Base-by-base conservation (phyloP, 2,113 vertebrate genomes). In the Ornithorhynchus anatinus region DNA sequence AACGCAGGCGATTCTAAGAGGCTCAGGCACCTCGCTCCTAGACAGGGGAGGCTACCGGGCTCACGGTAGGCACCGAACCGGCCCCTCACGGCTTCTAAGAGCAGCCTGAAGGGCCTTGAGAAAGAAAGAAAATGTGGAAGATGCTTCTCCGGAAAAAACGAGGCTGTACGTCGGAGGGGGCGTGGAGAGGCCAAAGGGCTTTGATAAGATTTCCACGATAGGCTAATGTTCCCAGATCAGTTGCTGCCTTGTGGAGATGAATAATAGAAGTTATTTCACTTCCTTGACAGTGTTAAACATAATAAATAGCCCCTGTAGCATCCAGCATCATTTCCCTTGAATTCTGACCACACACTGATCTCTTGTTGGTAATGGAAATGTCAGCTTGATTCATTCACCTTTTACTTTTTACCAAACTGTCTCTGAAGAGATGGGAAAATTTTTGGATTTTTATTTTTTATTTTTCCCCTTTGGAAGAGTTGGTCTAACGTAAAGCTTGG, bases 301-400 rank as follows among this genome's bases (percentile, higher is more conserved):
- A 79, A 88, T 54, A 59, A 84, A 78, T 81, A 79, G 53, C 64
- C 71, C 71, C 47, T 71, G 67, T 59, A 71, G 40, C 54, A 72
- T 52, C 42, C 67, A 36, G 57, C 75, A 73, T 79, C 72, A 66
- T 84, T 89, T 74, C 69, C 74, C 47, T 17, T 72, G 79, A 79
- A 39, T 66, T 59, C 63, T 8, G 19, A 68, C 78, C 79, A 59
- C 75, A 78, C 59, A 37, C 65, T 59, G 62, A n/a, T 80, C 77
- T 85, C 84, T 43, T 61, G 35, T 8, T 56, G 82, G 81, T 85
- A 91, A 90, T 87, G 84, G 84, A 90, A 89, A 85, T n/a, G 77
- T 91, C 90, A 82, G 10, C 71, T 79, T 91, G 90, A 92, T 86
- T 90, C 88, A 89, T 84, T 77, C 76, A 16, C 73, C 9, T 74